These are phyloP conservation scores for Nicator chloris DNA, from an alignment of 2,113 vertebrate species.

Conservation along the genomic window DNA sequence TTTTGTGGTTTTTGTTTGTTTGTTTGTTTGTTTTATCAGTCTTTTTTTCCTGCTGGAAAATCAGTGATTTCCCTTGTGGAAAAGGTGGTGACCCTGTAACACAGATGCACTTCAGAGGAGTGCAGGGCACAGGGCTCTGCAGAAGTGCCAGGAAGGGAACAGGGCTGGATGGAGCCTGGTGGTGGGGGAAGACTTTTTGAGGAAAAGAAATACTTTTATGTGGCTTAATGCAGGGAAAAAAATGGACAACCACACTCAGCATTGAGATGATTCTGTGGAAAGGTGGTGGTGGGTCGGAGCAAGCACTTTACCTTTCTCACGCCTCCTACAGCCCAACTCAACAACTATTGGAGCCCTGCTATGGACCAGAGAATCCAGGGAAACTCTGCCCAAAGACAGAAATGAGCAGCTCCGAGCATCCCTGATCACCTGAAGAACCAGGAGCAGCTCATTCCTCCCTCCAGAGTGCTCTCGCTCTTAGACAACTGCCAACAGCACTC, in stretches of 20 bases:
- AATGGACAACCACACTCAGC: fast-evolving
- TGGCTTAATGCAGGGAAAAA: not conserved
- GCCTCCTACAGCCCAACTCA: not conserved
- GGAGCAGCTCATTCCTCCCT: not conserved
- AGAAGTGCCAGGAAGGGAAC: not conserved
- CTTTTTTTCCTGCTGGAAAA: not conserved
- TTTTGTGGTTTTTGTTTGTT: not conserved
- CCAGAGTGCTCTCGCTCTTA: not conserved
- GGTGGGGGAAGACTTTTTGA: fast-evolving
- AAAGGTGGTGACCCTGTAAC: not conserved
- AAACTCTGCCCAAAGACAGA: not conserved
- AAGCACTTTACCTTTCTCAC: not conserved
- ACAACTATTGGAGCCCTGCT: fast-evolving
- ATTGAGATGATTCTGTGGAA: not conserved
- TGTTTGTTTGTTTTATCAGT: not conserved
- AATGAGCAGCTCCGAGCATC: not conserved
- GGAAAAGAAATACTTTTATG: not conserved
- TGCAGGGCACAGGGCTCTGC: not conserved
- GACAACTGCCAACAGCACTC: fast-evolving
- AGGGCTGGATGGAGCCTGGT: not conserved
- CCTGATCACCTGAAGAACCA: not conserved
- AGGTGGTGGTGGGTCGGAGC: not conserved
- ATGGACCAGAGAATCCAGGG: not conserved
- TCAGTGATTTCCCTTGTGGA: not conserved
- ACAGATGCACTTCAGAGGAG: not conserved